These are phyloP conservation scores for Leptobrachium leishanense DNA, from an alignment of 2,113 vertebrate species.

Conservation along the genomic window DNA sequence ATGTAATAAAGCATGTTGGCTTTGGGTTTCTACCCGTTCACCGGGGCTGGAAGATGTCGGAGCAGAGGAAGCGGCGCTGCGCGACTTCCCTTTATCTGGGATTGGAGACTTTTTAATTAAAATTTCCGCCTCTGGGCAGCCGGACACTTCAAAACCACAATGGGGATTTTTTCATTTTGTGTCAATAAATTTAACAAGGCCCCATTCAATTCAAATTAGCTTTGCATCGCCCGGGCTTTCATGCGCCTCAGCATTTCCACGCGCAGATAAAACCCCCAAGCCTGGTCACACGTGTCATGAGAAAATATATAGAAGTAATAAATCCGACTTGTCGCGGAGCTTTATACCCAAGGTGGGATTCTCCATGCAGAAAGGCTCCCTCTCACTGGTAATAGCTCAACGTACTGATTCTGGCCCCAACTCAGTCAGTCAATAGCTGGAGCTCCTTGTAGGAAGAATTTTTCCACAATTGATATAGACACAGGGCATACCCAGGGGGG, in stretches of 20 bases:
- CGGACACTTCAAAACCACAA: conserved; percentile 56
- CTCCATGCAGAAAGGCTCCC: no score
- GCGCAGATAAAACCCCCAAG: conserved; percentile 49
- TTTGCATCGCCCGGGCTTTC: conserved; percentile 50
- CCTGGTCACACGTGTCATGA: no score
- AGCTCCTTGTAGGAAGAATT: no score
- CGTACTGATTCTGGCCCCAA: no score
- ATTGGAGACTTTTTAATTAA: conserved; percentile 58
- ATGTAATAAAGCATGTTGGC: no score
- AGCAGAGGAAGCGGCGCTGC: neutral
- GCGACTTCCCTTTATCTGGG: conserved; percentile 7
- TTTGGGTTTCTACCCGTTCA: conserved; percentile 5
- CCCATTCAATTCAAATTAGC: conserved; percentile 56
- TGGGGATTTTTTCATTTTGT: conserved; percentile 56
- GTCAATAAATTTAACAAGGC: conserved; percentile 64
- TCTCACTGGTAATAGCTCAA: no score
- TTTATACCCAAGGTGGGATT: no score
- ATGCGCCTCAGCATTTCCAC: conserved; percentile 11
- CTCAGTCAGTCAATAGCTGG: no score
- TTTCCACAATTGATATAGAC: no score
- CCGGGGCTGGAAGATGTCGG: neutral
- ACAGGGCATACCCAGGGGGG: no score
- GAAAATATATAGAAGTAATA: no score
- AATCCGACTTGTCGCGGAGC: no score
- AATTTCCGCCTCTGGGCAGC: conserved; percentile 60